Conservation (phyloP, 2,797 vertebrate genomes). For the Otolemur crassicaudatus region DNA sequence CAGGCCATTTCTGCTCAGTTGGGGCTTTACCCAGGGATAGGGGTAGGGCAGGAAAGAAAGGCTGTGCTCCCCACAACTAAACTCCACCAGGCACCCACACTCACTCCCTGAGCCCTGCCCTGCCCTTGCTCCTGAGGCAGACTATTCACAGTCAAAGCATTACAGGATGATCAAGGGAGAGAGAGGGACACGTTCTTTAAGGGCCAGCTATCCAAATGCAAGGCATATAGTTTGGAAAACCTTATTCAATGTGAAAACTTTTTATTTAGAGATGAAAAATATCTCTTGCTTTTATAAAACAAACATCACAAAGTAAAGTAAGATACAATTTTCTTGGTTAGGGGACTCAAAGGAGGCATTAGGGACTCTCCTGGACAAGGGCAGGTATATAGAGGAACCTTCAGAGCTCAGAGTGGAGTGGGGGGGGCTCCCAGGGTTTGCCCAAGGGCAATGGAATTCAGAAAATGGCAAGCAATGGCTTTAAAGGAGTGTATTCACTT, state of each 20-base stretch:
- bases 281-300: not conserved
- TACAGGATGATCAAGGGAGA: not conserved
- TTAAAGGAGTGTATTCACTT: not conserved
- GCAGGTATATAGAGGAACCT: too few species aligned
- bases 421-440: not conserved
- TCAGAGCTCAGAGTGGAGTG: not conserved
- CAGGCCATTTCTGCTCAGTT: not conserved
- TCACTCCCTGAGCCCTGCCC: accelerated
- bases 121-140: not conserved
- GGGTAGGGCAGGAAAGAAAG: not conserved
- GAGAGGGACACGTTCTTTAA: not conserved
- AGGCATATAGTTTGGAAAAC: not conserved
- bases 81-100: not conserved
- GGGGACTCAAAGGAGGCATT: not conserved
- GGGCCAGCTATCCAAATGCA: not conserved
- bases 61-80: too few species aligned
- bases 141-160: not conserved
- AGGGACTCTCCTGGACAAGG: not conserved
- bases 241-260: not conserved
- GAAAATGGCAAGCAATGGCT: not conserved
- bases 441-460: not conserved
- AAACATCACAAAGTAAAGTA: not conserved
- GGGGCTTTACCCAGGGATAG: not conserved
- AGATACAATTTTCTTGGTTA: not conserved
- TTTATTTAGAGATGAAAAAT: not conserved